Percentiles rank a stretch among this genome's conserved stretches.
phyloP scores from a whole-genome alignment of 2,113 vertebrate genomes.

The Hippocampus zosterae region DNA sequence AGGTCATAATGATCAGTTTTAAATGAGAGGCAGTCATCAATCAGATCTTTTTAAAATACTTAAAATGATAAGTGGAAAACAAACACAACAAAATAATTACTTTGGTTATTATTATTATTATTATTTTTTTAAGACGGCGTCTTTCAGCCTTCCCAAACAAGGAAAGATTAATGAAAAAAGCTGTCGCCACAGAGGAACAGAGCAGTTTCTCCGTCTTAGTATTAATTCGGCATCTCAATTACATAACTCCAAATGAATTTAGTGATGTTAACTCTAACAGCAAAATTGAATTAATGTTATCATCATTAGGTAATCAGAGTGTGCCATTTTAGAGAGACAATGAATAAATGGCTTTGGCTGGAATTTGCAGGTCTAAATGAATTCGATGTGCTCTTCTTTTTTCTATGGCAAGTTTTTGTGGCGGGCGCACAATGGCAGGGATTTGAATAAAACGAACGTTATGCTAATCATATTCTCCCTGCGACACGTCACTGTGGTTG shows the following conservation, averaged over 20 bases:
- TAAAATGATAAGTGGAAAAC: no score
- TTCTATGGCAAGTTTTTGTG: background rate
- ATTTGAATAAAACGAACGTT: slow-evolving; percentile 18
- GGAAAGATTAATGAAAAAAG: background rate
- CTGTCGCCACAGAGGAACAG: slow-evolving; percentile 25
- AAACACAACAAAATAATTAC: background rate
- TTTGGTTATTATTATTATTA: no score
- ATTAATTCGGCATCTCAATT: background rate
- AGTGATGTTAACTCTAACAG: slow-evolving; percentile 43
- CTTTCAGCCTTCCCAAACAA: background rate
- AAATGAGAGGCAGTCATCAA: no score
- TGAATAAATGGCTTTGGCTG: slow-evolving; percentile 26
- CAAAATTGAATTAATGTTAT: slow-evolving; percentile 57
- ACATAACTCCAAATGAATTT: slow-evolving; percentile 54
- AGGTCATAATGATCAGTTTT: no score
- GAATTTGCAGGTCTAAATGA: slow-evolving; percentile 11
- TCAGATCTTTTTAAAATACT: no score
- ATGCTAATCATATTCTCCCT: slow-evolving; percentile 13
- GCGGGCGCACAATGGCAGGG: slow-evolving; percentile 2
- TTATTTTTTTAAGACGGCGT: background rate
- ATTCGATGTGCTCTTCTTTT: slow-evolving; percentile 34
- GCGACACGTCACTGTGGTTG: slow-evolving; percentile 12
- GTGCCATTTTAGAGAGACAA: slow-evolving; percentile 36
- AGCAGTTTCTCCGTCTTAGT: background rate
- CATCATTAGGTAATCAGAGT: slow-evolving; percentile 46